phyloP scores from a whole-genome alignment of 2,113 vertebrate genomes.

The Promerops cafer region DNA sequence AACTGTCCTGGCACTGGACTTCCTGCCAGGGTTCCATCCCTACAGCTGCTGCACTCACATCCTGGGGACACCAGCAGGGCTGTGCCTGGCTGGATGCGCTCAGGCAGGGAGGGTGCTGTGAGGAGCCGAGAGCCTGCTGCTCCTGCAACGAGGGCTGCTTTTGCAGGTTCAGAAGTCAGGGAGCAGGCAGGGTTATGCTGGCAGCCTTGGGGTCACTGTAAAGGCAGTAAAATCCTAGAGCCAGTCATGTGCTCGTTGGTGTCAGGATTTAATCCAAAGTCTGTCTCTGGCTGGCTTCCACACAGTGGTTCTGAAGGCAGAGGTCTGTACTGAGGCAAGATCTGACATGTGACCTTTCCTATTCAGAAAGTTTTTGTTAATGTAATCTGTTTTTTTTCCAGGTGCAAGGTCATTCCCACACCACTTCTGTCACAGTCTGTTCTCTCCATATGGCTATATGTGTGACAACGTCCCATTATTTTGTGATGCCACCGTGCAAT shows the following conservation, averaged over 20 bases:
- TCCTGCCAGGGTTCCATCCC: not conserved
- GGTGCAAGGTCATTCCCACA: not conserved
- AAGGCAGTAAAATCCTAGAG: not conserved
- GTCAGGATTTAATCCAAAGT: not conserved
- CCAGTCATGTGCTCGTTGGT: rapidly evolving
- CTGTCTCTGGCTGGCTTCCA: not conserved
- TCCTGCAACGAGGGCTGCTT: rapidly evolving
- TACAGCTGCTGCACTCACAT: rapidly evolving
- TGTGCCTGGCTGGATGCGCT: rapidly evolving
- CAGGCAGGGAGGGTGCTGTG: not conserved
- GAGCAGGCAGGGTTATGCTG: not conserved
- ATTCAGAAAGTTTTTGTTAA: not conserved
- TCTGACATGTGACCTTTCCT: not conserved
- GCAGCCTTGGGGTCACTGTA: not conserved
- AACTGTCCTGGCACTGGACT: not conserved
- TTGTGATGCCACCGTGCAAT: not conserved
- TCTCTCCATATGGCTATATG: not conserved
- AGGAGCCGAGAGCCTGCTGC: not conserved
- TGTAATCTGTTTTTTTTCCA: not conserved
- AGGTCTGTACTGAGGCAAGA: not conserved
- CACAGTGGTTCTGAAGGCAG: not conserved
- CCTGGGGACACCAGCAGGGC: rapidly evolving
- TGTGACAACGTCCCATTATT: not conserved
- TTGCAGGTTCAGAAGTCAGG: not conserved
- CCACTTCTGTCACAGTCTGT: not conserved